Evolutionary conservation across 2,797 vertebrate species (phyloP), one percentile per base, ranked within the genome.

Genomic region (Aratinga solstitialis): DNA sequence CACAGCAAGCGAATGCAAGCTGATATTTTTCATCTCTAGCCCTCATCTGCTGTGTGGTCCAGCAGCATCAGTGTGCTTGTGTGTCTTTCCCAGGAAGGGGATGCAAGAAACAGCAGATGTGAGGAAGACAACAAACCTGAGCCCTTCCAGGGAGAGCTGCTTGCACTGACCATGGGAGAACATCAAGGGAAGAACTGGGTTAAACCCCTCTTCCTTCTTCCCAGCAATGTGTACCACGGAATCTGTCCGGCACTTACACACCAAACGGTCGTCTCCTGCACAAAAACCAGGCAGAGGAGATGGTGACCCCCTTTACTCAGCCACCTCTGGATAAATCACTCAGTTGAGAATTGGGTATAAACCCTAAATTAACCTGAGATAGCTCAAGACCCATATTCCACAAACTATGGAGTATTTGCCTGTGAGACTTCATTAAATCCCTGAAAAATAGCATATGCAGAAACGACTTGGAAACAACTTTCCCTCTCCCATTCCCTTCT

Each of bases 141-240:
- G n/a, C 7, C 11, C 23, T 82, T 63, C 43, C 51, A 89, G 51
- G 40, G 18, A 76, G 11, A 76, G n/a, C 43, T 93, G 59, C n/a
- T 43, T 40, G 32, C 22, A 6, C 16, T 43, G 50, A n/a, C 38
- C 22, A 24, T 1, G 2, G 19, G 12, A 68, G 32, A 76, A 53
- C 48, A 59, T 6, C 27, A 79, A 22, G 30, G 47, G n/a, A 88
- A 84, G 42, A 40, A 63, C 0, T 34, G 18, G 6, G 18, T 84
- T 79, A 56, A 77, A 42, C 1, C 2, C 6, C 15, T 80, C 11
- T 16, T 40, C 16, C 27, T 62, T 62, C 23, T 81, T 40, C 45
- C 40, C 50, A 43, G 56, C 21, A 58, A 18, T 1, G 8, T 0
- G 0, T 50, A 19, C 4, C 22, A 12, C 32, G 6, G 0, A 7